A percentile compares a stretch with the other conserved stretches of the same genome.
Conservation (phyloP, 2,113 vertebrate species). For the Callorhinus ursinus region DNA sequence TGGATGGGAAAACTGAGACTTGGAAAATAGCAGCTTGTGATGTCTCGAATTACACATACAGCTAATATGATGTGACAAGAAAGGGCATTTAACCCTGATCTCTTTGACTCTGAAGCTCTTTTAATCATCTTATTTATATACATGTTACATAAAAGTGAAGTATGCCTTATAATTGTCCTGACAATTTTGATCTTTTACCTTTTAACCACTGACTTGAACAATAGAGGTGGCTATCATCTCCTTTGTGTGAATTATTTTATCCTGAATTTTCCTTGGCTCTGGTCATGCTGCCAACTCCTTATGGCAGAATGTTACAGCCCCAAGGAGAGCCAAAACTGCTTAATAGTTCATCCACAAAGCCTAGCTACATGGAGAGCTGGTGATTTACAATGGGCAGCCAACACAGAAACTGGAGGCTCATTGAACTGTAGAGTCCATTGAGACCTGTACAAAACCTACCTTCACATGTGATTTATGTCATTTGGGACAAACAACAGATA, state of each 20-base stretch:
- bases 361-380: not conserved
- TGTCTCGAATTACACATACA: rapidly evolving
- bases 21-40: not conserved
- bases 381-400: constrained; percentile 68
- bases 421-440: not conserved
- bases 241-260: not conserved
- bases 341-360: constrained; percentile 59
- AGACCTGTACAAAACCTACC: constrained; percentile 69
- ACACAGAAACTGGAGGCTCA: constrained; percentile 38
- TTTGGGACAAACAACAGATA: constrained; percentile 71
- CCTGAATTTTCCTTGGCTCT: not conserved
- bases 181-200: not conserved
- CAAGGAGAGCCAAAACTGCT: not conserved
- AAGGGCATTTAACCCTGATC: not conserved
- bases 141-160: not conserved
- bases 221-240: not conserved
- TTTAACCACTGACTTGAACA: not conserved
- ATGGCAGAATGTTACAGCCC: constrained; percentile 60
- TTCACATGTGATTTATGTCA: constrained; percentile 72
- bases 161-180: not conserved
- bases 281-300: not conserved
- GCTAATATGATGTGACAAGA: not conserved
- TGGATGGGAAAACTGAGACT: not conserved
- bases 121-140: not conserved
- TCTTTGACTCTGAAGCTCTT: not conserved